Evolutionary conservation across 2,888 invertebrate species (phyloP).

Genomic region (Yponomeuta cagnagella): DNA sequence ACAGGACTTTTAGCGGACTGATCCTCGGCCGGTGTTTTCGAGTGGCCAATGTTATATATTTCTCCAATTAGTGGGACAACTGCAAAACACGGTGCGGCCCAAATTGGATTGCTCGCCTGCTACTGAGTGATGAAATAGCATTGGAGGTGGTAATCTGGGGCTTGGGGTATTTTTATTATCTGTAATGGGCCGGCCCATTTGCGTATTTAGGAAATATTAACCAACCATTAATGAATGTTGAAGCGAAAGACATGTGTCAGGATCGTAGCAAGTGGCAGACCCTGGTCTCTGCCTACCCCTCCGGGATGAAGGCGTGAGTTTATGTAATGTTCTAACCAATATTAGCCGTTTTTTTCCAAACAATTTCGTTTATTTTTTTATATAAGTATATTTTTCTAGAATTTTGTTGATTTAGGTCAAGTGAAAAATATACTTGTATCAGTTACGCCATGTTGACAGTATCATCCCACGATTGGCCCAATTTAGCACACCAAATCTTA

Average conservation of each 20-base stretch:
- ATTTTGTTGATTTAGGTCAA: neutral
- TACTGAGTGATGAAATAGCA: neutral
- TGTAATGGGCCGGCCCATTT: no score
- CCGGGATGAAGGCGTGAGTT: no score
- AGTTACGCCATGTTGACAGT: neutral
- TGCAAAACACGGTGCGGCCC: neutral
- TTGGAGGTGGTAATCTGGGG: neutral
- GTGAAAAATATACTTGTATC: neutral
- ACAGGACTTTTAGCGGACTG: conserved; percentile 8
- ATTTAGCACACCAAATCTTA: no score
- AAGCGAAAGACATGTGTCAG: no score
- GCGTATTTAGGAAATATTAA: no score
- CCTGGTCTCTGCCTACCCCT: no score
- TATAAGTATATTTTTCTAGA: neutral
- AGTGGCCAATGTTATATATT: neutral
- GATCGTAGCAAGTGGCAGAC: no score
- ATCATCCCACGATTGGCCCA: neutral
- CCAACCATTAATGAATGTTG: no score
- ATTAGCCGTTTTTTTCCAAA: no score
- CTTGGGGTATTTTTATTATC: no score
- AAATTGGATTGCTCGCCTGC: neutral
- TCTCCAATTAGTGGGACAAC: conserved; percentile 11
- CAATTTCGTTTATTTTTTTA: no score
- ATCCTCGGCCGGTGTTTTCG: neutral
- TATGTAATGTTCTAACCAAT: no score